Conservation (phyloP, 2,888 invertebrate genomes). For the Ophion slaviceki region DNA sequence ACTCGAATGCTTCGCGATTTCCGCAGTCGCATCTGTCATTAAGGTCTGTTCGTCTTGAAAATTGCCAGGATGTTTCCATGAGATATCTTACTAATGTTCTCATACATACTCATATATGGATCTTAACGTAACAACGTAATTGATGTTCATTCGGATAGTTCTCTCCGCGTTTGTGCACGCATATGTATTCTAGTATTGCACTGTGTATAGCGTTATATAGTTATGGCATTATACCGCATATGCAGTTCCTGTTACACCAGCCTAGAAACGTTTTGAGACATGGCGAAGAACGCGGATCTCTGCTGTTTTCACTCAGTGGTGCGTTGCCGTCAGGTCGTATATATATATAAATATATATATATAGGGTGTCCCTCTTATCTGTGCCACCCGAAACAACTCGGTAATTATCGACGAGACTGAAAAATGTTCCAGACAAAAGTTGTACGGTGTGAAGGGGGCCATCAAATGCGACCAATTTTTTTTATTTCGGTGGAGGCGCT, state of each 20-base stretch:
- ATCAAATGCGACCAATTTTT: too few relatives aligned
- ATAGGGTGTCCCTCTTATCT: too few relatives aligned
- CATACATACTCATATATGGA: background rate
- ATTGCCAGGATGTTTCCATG: conserved; percentile 39
- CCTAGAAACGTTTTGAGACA: conserved; percentile 58
- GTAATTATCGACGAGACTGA: too few relatives aligned
- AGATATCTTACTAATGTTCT: background rate
- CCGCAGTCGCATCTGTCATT: conserved; percentile 9
- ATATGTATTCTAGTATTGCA: background rate
- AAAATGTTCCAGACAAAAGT: too few relatives aligned
- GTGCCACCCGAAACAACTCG: too few relatives aligned
- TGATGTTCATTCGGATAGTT: conserved; percentile 41
- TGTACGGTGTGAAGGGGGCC: too few relatives aligned
- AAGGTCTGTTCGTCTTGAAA: conserved; percentile 38
- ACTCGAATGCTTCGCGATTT: background rate
- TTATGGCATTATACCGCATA: conserved; percentile 10
- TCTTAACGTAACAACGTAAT: conserved; percentile 44
- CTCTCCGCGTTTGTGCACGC: background rate
- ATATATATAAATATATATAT: background rate
- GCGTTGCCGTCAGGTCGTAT: conserved; percentile 38
- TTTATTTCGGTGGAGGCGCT: too few relatives aligned
- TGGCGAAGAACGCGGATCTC: conserved; percentile 60
- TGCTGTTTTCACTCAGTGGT: conserved; percentile 39
- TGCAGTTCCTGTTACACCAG: conserved; percentile 51
- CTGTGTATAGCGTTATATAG: background rate